Conservation (phyloP, 2,888 invertebrate genomes). For the Shargacucullia verbasci region DNA sequence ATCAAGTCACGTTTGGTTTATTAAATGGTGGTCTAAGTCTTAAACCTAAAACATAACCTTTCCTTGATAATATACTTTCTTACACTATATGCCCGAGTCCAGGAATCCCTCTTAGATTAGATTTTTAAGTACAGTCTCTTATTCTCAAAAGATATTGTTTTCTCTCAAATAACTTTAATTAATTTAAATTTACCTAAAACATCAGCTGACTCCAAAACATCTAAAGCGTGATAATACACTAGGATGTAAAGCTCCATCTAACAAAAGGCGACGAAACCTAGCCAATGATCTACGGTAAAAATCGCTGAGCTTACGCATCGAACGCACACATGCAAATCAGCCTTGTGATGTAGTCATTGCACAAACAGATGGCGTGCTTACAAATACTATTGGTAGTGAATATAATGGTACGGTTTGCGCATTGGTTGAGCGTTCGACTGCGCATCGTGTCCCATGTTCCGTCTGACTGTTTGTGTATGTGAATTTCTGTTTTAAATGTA, state of each 20-base stretch:
- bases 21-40: constrained; percentile 1
- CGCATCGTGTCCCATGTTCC: too few relatives aligned
- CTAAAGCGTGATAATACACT: not conserved
- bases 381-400: not conserved
- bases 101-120: too few relatives aligned
- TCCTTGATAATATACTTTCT: not conserved
- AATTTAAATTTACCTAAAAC: not conserved
- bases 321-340: constrained; percentile 33
- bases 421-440: too few relatives aligned
- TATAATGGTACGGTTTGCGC: too few relatives aligned
- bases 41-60: not conserved
- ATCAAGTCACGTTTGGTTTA: constrained; percentile 21
- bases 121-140: too few relatives aligned
- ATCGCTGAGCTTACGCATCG: constrained; percentile 1
- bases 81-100: too few relatives aligned
- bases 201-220: not conserved
- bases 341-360: not conserved
- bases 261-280: constrained; percentile 11
- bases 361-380: constrained; percentile 44
- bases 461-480: too few relatives aligned
- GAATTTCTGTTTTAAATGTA: too few relatives aligned
- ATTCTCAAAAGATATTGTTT: not conserved
- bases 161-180: not conserved
- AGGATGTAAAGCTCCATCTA: constrained; percentile 49
- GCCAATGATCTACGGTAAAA: constrained; percentile 7